Base-by-base conservation (phyloP, 2,888 invertebrate species). In the Nesidiocoris tenuis region DNA sequence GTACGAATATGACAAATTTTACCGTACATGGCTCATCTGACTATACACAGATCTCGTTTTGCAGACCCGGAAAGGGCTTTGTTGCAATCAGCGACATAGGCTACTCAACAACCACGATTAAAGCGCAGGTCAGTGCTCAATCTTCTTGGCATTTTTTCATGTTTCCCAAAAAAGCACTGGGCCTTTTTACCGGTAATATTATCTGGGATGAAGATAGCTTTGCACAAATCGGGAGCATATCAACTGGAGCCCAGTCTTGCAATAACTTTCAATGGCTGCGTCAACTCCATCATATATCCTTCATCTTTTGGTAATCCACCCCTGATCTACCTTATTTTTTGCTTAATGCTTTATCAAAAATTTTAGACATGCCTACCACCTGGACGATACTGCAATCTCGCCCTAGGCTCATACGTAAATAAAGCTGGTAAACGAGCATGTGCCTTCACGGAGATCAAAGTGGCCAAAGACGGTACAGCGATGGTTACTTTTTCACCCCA, bases 321-420 rank as follows among this genome's bases (percentile, higher is more conserved):
- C n/a, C n/a, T n/a, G n/a, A n/a, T n/a, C n/a, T n/a, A n/a, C n/a
- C n/a, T n/a, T n/a, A n/a, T n/a, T n/a, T n/a, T n/a, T n/a, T n/a
- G n/a, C n/a, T n/a, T n/a, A n/a, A n/a, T n/a, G n/a, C n/a, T n/a
- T n/a, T n/a, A n/a, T n/a, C n/a, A n/a, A n/a, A n/a, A n/a, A n/a
- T n/a, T n/a, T n/a, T n/a, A 71, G 71, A 71, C 71, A 7, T 71
- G 71, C n/a, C 61, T 71, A 3, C 71, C 71, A 2, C 24, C 59
- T 25, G 71, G 71, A 25, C 22, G 71, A 5, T 71, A 71, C 22
- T 71, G 71, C 25, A 71, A 71, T 39, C 18, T 71, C n/a, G 71
- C 25, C n/a, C 61, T 61, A 1, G 71, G 71, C 16, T 71, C 71
- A 5, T 71, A 71, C 25, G 17, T 18, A 0, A 71, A 71, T 18